Base-by-base conservation (phyloP, 2,888 invertebrate species). In the Tetragnatha montana region DNA sequence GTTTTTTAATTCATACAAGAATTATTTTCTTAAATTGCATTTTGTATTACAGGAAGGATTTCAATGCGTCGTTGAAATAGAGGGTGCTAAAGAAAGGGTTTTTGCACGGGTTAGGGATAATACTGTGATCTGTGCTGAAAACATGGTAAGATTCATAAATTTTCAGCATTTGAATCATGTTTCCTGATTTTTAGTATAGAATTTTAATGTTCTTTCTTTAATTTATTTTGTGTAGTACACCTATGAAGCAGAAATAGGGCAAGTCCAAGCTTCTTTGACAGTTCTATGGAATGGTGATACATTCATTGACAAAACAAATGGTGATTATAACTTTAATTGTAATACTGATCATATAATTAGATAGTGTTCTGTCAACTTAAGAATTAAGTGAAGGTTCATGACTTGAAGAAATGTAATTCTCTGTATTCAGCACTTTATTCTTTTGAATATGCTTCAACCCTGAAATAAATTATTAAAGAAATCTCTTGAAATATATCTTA, bases 201-300 rank as follows among this genome's bases (percentile, higher is more conserved):
- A n/a, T 19, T 51, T 21, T 78, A 49, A n/a, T 19, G 8, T 21
- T 21, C 8, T 60, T 35, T 35, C 6, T 51, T 78, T 3, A 35
- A 22, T 10, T 74, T 22, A 74, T 12, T 60, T 92, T 94, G 17
- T 94, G 71, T 92, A 95, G 94, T 98, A 98, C 93, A 97, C 97
- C 22, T 98, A 98, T 94, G 97, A 98, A 94, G 91, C 91, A 47
- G 91, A 91, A 87, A 85, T 89, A 47, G 91, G 91, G 17, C 89
- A 91, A 78, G 84, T 91, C 93, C 96, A 97, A 94, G 97, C 97
- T 0, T 96, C 96, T 93, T 97, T 98, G 21, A 96, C 96, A 92
- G 96, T 98, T 69, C 96, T 97, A 14, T 98, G 98, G 98, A 98
- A 98, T 94, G 95, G 96, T 87, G 97, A 97, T 93, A 98, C 98